Base-by-base conservation (phyloP, 2,797 vertebrate species). In the Myripristis murdjan region DNA sequence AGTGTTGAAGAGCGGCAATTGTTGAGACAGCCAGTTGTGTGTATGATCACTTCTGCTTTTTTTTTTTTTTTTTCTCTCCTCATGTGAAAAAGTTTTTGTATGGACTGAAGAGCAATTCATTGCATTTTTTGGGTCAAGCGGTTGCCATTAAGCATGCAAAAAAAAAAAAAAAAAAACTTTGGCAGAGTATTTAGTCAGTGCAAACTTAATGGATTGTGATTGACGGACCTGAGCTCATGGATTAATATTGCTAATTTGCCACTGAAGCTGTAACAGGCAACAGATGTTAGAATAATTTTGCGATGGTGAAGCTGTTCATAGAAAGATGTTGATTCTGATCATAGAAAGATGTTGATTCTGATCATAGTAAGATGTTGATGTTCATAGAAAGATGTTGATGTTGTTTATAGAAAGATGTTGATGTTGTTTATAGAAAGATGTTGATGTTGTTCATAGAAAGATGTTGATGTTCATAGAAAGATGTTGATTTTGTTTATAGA, bases 1-100 rank as follows among this genome's bases (percentile, higher is more conserved):
- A 78, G 80, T 82, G 77, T 77, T 84, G 39, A 64, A 82, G 75
- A 80, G 88, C 23, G 41, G 53, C 46, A 37, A 43, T 69, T 80
- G 71, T 76, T 63, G 51, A 55, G 15, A 44, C 44, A 24, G 63
- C 41, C n/a, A n/a, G n/a, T n/a, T n/a, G n/a, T n/a, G n/a, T n/a
- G n/a, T 60, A 64, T 55, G 64, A 15, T 59, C 1, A 37, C 22
- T 24, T 15, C 2, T 6, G 35, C 48, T 1, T 5, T 33, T 67
- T 70, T 61, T 43, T 54, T n/a, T n/a, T n/a, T n/a, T n/a, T n/a
- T n/a, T n/a, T n/a, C n/a, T n/a, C n/a, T n/a, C n/a, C n/a, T n/a
- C n/a, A 24, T 24, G 47, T 16, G 5, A 16, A 7, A 14, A 5
- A 44, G 39, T 26, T 16, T 44, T 11, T 39, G 12, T 9, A 28